Evolutionary conservation across 2,797 vertebrate genomes (phyloP).

Genomic region (Pogonophryne albipinna): DNA sequence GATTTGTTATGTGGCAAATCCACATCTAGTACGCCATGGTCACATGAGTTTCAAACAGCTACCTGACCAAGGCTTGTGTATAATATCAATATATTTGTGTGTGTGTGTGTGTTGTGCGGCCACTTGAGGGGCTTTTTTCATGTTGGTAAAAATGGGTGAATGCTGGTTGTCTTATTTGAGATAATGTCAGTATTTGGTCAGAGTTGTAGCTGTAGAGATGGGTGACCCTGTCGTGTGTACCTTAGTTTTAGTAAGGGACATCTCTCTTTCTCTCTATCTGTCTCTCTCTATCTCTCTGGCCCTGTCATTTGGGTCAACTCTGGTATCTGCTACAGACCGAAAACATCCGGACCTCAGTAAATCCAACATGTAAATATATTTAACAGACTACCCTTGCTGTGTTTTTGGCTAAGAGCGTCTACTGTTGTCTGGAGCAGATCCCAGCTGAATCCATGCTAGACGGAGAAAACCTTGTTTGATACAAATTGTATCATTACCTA

Average conservation of each 20-base stretch:
- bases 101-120: conserved; percentile 24
- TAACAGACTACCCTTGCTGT: conserved; percentile 49
- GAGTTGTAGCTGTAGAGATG: conserved; percentile 89
- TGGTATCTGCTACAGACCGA: conserved; percentile 73
- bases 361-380: conserved; percentile 73
- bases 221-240: conserved; percentile 85
- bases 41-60: conserved; percentile 18
- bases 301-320: conserved; percentile 66
- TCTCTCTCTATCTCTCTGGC: conserved; percentile 46
- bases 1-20: not conserved
- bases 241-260: conserved; percentile 96
- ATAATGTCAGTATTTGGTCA: conserved; percentile 55
- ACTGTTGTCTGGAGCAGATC: conserved; percentile 76
- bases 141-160: conserved; percentile 27
- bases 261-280: conserved; percentile 86
- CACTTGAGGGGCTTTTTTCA: conserved; percentile 25
- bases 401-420: conserved; percentile 30
- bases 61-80: conserved; percentile 8
- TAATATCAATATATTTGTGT: conserved; percentile 15
- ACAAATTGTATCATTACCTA: conserved; percentile 99
- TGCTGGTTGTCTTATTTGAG: conserved; percentile 58
- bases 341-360: conserved; percentile 4
- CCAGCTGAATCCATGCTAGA: conserved; percentile 88
- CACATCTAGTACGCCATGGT: not conserved
- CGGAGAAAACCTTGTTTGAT: conserved; percentile 95